Evolutionary conservation across 1,140 invertebrate species (phyloP).

Genomic region (Asobara japonica): DNA sequence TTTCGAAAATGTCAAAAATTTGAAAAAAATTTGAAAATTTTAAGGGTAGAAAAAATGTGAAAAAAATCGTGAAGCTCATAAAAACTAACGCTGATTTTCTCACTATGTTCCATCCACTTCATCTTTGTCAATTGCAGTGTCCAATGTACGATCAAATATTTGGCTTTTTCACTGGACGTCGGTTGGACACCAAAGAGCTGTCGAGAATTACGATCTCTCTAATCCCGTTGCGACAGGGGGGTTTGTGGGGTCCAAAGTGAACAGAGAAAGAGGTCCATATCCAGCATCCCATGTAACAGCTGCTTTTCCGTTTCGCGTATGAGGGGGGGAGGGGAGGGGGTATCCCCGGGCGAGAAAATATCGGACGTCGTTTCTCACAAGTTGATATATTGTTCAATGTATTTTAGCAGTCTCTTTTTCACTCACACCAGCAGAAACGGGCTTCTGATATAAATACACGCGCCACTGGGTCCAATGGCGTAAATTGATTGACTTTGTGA

Average conservation of each 20-base stretch:
- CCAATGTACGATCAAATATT: slow-evolving; percentile 4
- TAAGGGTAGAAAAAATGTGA: not conserved
- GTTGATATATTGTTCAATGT: slow-evolving; percentile 31
- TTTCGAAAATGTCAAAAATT: too few species aligned
- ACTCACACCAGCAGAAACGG: not conserved
- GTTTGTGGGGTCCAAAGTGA: not conserved
- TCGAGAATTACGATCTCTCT: not conserved
- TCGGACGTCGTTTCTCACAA: slow-evolving; percentile 33
- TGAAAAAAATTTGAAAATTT: too few species aligned
- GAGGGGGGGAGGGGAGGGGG: not conserved
- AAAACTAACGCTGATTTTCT: too few species aligned
- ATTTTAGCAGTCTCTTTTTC: slow-evolving; percentile 8
- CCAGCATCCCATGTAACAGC: slow-evolving; percentile 17
- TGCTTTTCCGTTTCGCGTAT: slow-evolving; percentile 29
- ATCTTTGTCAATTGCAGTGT: slow-evolving; percentile 5
- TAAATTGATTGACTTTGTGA: not conserved
- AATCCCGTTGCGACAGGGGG: not conserved
- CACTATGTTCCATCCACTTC: not conserved
- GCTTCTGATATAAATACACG: not conserved
- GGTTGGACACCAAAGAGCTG: not conserved
- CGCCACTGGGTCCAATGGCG: not conserved
- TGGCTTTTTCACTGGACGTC: not conserved
- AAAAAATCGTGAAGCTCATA: too few species aligned
- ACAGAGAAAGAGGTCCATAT: not conserved
- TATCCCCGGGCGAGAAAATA: slow-evolving; percentile 33